Evolutionary conservation across 2,888 invertebrate species (phyloP).

Genomic region (Limenitis arthemis): DNA sequence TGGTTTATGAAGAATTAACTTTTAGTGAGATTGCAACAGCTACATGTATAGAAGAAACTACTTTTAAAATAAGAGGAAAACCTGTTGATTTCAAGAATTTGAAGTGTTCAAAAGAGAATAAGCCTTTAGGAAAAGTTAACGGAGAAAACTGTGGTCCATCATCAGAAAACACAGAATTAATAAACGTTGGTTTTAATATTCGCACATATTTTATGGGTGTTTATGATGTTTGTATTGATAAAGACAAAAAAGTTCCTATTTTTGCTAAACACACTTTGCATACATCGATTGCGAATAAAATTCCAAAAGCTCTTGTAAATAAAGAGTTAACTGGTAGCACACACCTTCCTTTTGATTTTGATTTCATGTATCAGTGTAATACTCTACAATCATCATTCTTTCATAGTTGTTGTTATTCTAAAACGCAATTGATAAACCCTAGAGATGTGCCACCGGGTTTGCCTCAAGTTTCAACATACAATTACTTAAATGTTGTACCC

Average conservation of each 20-base stretch:
- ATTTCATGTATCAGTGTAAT: slow-evolving; percentile 34
- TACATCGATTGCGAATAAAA: background rate
- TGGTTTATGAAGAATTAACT: slow-evolving; percentile 18
- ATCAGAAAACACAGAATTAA: slow-evolving; percentile 26
- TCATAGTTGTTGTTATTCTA: slow-evolving; percentile 39
- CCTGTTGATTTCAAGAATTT: slow-evolving; percentile 33
- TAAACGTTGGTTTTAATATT: slow-evolving; percentile 33
- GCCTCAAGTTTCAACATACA: slow-evolving; percentile 34
- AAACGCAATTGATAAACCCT: slow-evolving; percentile 39
- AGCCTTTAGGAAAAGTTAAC: slow-evolving; percentile 24
- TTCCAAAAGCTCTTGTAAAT: background rate
- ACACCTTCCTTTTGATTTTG: slow-evolving; percentile 22
- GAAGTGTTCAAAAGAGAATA: slow-evolving; percentile 29
- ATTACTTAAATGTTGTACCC: slow-evolving; percentile 41
- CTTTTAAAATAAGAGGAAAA: slow-evolving; percentile 27
- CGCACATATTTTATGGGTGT: slow-evolving; percentile 24
- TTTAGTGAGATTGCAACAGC: slow-evolving; percentile 16
- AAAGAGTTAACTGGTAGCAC: background rate
- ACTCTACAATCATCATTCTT: slow-evolving; percentile 14
- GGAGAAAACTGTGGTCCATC: slow-evolving; percentile 24
- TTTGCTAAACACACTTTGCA: slow-evolving; percentile 31
- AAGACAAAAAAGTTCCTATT: slow-evolving; percentile 29
- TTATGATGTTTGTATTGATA: slow-evolving; percentile 40
- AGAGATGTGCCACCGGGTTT: slow-evolving; percentile 40
- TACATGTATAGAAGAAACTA: slow-evolving; percentile 31